Base-by-base conservation (phyloP, 53 echinoderm and acorn worm genomes). In the Luidia sarsii region DNA sequence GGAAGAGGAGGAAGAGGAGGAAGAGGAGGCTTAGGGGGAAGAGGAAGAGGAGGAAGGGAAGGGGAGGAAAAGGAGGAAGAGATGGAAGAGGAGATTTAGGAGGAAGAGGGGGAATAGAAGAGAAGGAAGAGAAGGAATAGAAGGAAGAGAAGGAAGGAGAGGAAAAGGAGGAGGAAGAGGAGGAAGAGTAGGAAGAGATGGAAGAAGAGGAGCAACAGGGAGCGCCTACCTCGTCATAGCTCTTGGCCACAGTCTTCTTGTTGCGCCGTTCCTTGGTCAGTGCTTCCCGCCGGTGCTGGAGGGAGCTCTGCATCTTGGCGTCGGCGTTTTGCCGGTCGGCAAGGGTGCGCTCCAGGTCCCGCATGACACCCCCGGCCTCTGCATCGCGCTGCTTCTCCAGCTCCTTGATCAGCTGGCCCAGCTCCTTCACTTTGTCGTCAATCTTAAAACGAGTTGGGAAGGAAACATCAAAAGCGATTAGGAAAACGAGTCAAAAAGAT, bases 231-330 rank as follows among this genome's bases (percentile, higher is more conserved):
- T 96, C 97, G 30, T 75, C 63, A 38, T 90, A 86, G 53, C 92
- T 96, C 74, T 96, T 96, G 34, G 86, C 82, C 54, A 93, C 72
- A 7, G 73, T 88, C 65, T 96, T 96, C 75, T 91, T 93, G 41
- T 93, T 96, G 60, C 93, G 93, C 84, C 93, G 90, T 89, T 96
- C 97, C 35, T 92, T 90, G 62, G 82, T 61, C 51, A 96, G 52
- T 16, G 91, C 50, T 57, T 93, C 97, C 51, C 80, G 66, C 45
- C 91, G 82, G 53, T 96, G 88, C 64, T 93, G 86, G 1, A 96
- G 73, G 2, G 97, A 89, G 65, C 93, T 90, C 85, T 96, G 93
- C 77, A 90, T 90, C 87, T 93, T 96, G 64, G 97, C 66, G 67
- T 96, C 90, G 10, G 54, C 81, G 37, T 93, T 96, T 81, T 96